Evolutionary conservation across 2,113 vertebrate genomes (phyloP).

Genomic region (Ptyas mucosa): DNA sequence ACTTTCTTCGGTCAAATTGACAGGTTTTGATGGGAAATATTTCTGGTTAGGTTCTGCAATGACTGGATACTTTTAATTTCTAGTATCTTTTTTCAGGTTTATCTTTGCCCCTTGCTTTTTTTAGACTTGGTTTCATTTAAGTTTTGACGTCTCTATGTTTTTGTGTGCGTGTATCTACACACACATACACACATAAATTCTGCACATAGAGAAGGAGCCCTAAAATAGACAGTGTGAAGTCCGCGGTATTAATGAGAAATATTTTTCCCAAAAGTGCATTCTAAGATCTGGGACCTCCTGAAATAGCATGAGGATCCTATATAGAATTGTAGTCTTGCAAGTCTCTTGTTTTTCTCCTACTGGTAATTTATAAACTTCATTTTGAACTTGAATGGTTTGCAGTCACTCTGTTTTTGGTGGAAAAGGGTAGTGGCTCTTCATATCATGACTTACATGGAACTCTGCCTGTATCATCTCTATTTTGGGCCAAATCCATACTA

Average conservation of each 20-base stretch:
- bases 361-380: not conserved
- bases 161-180: not conserved
- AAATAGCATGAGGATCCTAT: not conserved
- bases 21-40: constrained; percentile 37
- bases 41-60: constrained; percentile 40
- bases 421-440: not conserved
- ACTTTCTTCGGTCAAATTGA: not conserved
- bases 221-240: constrained; percentile 54
- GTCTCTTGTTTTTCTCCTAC: not conserved
- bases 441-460: not conserved
- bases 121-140: constrained; percentile 57
- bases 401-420: not conserved
- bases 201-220: constrained; percentile 55
- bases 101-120: constrained; percentile 42
- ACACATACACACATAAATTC: constrained; percentile 43
- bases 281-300: not conserved
- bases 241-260: constrained; percentile 78
- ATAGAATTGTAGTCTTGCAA: not conserved
- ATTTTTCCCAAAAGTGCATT: constrained; percentile 59
- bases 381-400: not conserved
- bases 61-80: constrained; percentile 56
- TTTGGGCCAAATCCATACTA: not conserved
- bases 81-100: constrained; percentile 58
- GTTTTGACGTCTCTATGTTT: constrained; percentile 63
- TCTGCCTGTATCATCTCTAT: not conserved